Percentiles rank a stretch among this genome's conserved stretches.
Evolutionary conservation across 2,797 vertebrate species (phyloP).

Genomic region (Artibeus lituratus): DNA sequence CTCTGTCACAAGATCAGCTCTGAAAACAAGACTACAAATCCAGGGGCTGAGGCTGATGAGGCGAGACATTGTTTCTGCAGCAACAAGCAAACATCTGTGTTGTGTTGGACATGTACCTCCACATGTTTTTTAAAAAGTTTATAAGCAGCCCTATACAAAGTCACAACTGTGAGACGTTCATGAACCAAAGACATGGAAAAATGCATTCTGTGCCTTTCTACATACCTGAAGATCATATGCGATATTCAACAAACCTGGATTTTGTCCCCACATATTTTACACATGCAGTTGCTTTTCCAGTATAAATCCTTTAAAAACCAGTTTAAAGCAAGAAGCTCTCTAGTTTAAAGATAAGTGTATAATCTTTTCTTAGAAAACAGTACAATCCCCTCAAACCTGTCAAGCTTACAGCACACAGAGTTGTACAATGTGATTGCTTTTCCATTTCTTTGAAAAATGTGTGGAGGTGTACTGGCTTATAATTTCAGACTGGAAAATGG

Average conservation of each 20-base stretch:
- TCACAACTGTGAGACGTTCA: not conserved
- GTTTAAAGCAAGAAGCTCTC: conserved; percentile 23
- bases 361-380: conserved; percentile 46
- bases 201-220: conserved; percentile 47
- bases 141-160: conserved; percentile 54
- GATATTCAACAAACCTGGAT: conserved; percentile 29
- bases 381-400: not conserved
- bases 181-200: conserved; percentile 52
- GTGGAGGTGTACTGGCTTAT: not conserved
- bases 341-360: conserved; percentile 37
- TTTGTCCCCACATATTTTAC: not conserved
- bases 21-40: not conserved
- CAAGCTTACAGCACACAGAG: not conserved
- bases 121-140: not conserved
- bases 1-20: not conserved
- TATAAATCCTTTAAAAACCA: conserved; percentile 20
- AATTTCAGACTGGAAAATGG: conserved; percentile 15
- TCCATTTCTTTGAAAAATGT: not conserved
- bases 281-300: not conserved
- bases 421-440: not conserved
- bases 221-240: not conserved
- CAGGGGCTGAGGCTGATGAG: not conserved
- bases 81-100: conserved; percentile 11
- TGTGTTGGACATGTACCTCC: conserved; percentile 29
- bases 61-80: not conserved